These are phyloP conservation scores for Andrena fulva DNA, from an alignment of 2,888 invertebrate genomes.

Conservation along the genomic window DNA sequence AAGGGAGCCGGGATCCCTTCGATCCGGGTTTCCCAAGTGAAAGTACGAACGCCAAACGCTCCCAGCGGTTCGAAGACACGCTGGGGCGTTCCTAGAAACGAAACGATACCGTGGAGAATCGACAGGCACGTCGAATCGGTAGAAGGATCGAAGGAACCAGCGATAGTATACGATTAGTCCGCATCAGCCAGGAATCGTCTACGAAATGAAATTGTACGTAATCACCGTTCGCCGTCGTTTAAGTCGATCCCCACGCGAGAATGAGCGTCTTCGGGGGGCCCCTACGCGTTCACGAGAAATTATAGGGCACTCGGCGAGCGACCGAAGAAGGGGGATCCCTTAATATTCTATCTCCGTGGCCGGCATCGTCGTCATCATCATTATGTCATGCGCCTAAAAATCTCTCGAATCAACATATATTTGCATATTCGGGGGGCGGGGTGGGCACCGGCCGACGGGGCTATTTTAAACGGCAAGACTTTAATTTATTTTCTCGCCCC, in stretches of 20 bases:
- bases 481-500: conserved; percentile 72
- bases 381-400: conserved; percentile 71
- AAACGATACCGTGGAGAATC: neutral
- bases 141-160: neutral
- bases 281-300: conserved; percentile 59
- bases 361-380: conserved; percentile 66
- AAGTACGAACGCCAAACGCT: too few relatives aligned
- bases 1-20: too few relatives aligned
- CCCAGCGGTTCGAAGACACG: neutral
- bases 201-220: conserved; percentile 61
- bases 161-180: conserved; percentile 37
- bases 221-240: conserved; percentile 53
- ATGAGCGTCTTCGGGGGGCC: conserved; percentile 54
- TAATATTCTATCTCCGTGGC: conserved; percentile 73
- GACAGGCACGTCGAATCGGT: neutral
- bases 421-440: conserved; percentile 63
- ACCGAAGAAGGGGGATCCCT: conserved; percentile 37
- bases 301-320: conserved; percentile 58
- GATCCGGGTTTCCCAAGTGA: too few relatives aligned
- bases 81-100: neutral
- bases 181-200: conserved; percentile 47
- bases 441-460: conserved; percentile 6
- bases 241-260: conserved; percentile 65
- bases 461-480: conserved; percentile 65
- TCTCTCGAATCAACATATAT: conserved; percentile 72